A percentile compares a stretch with the other conserved stretches of the same genome.
phyloP scores from a whole-genome alignment of 2,888 invertebrate species.

The Malthinus flaveolus region DNA sequence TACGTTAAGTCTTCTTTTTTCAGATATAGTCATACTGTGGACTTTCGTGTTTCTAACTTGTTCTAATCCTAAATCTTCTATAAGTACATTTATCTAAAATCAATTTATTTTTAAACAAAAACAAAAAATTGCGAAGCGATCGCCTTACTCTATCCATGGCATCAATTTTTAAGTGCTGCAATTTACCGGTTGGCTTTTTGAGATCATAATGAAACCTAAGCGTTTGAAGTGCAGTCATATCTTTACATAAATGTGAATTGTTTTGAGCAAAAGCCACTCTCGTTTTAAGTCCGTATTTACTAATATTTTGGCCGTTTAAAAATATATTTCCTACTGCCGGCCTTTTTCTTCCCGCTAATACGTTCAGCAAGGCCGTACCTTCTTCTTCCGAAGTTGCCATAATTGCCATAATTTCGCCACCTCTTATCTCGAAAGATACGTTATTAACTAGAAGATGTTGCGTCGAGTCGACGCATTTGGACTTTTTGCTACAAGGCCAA shows the following conservation, averaged over 20 bases:
- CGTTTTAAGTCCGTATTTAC: slow-evolving; percentile 68
- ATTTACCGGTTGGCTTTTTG: slow-evolving; percentile 64
- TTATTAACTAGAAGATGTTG: slow-evolving; percentile 59
- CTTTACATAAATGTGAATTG: slow-evolving; percentile 77
- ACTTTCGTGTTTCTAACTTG: slow-evolving; percentile 88
- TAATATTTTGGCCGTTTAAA: slow-evolving; percentile 83
- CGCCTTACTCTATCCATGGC: slow-evolving; percentile 70
- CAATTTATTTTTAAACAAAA: not conserved
- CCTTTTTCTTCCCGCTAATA: slow-evolving; percentile 74
- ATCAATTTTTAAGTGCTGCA: slow-evolving; percentile 69
- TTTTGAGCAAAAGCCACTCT: slow-evolving; percentile 76
- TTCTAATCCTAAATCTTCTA: slow-evolving; percentile 89
- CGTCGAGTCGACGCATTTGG: slow-evolving; percentile 37
- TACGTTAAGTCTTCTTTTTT: slow-evolving; percentile 82
- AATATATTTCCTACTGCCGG: slow-evolving; percentile 74
- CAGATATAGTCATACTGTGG: slow-evolving; percentile 83
- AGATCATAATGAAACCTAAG: slow-evolving; percentile 82
- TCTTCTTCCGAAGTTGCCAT: slow-evolving; percentile 88
- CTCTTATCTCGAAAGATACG: slow-evolving; percentile 85
- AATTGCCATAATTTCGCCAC: slow-evolving; percentile 88
- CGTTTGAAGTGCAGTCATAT: slow-evolving; percentile 89
- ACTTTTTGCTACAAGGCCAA: slow-evolving; percentile 28
- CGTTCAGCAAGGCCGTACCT: slow-evolving; percentile 83
- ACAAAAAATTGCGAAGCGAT: slow-evolving; percentile 8
- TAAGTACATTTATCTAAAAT: slow-evolving; percentile 79